A percentile compares a stretch with the other conserved stretches of the same genome.
Conservation (phyloP, 1,140 invertebrate species). For the Caenorhabditis brenneri region DNA sequence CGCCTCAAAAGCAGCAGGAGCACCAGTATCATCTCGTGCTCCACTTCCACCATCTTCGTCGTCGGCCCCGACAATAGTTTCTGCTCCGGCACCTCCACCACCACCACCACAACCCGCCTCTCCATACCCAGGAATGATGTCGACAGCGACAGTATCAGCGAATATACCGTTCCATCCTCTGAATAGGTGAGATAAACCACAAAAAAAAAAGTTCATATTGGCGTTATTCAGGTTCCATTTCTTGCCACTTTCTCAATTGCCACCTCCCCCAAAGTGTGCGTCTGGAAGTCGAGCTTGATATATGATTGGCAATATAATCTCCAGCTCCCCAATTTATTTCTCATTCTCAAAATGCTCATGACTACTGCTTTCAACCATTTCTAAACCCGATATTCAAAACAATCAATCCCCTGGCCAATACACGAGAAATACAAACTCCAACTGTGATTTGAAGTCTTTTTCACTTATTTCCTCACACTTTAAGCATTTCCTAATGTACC, state of each 20-base stretch:
- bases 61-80: not conserved
- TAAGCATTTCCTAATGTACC: not conserved
- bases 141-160: not conserved
- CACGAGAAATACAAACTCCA: not conserved
- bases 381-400: not conserved
- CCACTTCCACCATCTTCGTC: not conserved
- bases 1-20: not conserved
- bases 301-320: not conserved
- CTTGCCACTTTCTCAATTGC: not conserved
- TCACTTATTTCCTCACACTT: not conserved
- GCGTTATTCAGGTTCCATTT: not conserved
- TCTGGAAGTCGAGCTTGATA: not conserved
- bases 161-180: not conserved
- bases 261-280: not conserved
- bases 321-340: not conserved
- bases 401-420: not conserved
- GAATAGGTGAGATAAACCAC: not conserved
- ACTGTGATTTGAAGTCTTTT: slow-evolving; percentile 13
- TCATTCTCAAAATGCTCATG: slow-evolving; percentile 25
- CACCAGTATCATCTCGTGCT: not conserved
- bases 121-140: slow-evolving; percentile 1
- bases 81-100: not conserved
- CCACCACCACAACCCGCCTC: not conserved
- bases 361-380: not conserved
- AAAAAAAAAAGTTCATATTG: too few species aligned